Evolutionary conservation across 2,888 invertebrate species (phyloP).

Genomic region (Nemotelus pantherinus): DNA sequence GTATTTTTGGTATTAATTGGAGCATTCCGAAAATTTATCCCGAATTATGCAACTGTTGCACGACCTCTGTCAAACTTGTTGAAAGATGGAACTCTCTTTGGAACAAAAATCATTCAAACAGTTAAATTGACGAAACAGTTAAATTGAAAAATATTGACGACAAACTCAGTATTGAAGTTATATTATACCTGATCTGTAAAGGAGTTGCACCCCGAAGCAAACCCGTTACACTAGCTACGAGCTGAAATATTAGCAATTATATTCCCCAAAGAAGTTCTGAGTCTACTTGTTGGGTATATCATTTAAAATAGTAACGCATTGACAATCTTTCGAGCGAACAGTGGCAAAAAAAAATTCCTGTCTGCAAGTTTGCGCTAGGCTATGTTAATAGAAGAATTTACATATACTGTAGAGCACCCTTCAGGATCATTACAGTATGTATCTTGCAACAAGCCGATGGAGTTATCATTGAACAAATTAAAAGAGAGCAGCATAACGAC

Average conservation of each 20-base stretch:
- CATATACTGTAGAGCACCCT: constrained; percentile 9
- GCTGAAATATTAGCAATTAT: constrained; percentile 46
- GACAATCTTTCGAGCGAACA: no score
- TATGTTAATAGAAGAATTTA: constrained; percentile 10
- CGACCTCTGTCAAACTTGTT: constrained; percentile 56
- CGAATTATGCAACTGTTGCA: constrained; percentile 55
- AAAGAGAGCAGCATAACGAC: not conserved
- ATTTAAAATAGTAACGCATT: constrained; percentile 42
- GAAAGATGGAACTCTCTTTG: constrained; percentile 39
- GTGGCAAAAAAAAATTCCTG: constrained; percentile 4
- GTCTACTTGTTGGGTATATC: constrained; percentile 36
- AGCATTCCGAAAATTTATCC: constrained; percentile 59
- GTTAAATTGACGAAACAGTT: no score
- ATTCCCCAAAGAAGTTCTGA: constrained; percentile 39
- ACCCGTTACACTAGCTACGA: no score
- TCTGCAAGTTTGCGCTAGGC: constrained; percentile 22
- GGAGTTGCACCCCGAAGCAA: no score
- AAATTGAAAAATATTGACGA: constrained; percentile 10
- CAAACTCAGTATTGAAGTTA: constrained; percentile 47
- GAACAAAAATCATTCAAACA: no score
- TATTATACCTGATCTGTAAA: constrained; percentile 49
- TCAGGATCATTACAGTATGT: not conserved
- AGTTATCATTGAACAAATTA: not conserved
- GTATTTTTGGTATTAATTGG: no score
- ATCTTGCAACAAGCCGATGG: not conserved